These are phyloP conservation scores for Tetanocera ferruginea DNA, from an alignment of 2,888 invertebrate species.

Conservation along the genomic window DNA sequence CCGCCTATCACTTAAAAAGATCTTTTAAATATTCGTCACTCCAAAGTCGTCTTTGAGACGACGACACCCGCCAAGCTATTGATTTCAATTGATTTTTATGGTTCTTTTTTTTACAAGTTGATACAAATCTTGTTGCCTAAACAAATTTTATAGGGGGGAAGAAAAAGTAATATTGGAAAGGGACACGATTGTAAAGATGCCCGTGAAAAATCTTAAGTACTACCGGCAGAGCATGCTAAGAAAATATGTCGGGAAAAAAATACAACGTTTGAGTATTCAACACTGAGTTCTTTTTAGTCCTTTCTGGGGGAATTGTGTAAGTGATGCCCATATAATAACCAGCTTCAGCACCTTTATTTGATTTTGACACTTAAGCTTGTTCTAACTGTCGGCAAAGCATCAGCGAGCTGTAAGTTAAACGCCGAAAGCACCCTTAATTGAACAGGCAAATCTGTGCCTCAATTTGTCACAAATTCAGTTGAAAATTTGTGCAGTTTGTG, in stretches of 20 bases:
- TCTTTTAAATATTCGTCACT: neutral
- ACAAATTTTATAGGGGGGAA: neutral
- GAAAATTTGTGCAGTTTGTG: neutral
- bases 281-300: neutral
- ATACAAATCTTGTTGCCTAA: neutral
- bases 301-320: neutral
- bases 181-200: neutral
- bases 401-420: neutral
- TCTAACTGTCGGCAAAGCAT: neutral
- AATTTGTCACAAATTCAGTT: conserved; percentile 10
- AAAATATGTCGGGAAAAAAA: neutral
- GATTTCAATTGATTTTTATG: conserved; percentile 21
- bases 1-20: neutral
- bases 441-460: conserved; percentile 6
- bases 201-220: conserved; percentile 25
- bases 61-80: conserved; percentile 6
- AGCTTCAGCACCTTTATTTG: neutral
- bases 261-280: neutral
- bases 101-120: neutral
- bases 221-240: neutral
- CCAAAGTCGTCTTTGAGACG: neutral
- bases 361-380: neutral
- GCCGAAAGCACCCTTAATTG: conserved; percentile 4
- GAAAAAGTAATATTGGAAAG: neutral
- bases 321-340: neutral